These are phyloP conservation scores for Silurus lanzhouensis DNA, from an alignment of 2,797 vertebrate species.

Conservation along the genomic window DNA sequence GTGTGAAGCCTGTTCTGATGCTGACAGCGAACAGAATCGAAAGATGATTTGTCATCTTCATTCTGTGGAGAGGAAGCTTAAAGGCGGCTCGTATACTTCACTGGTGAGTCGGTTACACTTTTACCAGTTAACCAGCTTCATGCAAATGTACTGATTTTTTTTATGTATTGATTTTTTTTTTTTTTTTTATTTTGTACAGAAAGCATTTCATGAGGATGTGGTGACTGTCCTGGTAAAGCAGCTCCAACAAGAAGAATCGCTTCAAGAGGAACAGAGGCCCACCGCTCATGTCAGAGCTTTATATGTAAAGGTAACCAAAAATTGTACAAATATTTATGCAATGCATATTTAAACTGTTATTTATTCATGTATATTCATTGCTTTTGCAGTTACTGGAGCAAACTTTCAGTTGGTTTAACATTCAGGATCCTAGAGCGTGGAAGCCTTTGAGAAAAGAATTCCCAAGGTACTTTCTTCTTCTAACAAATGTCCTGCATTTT, in stretches of 20 bases:
- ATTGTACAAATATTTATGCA: background rate
- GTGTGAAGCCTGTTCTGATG: conserved; percentile 70
- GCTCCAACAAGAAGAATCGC: conserved; percentile 67
- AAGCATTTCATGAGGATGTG: conserved; percentile 76
- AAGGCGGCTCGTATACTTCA: conserved; percentile 76
- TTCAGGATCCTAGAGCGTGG: conserved; percentile 78
- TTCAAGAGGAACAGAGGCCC: conserved; percentile 61
- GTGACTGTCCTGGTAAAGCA: conserved; percentile 68
- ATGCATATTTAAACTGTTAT: background rate
- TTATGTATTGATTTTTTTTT: too few species aligned
- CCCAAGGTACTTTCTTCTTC: conserved; percentile 70
- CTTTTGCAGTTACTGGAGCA: conserved; percentile 77
- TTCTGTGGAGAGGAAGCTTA: conserved; percentile 75
- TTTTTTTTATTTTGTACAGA: conserved; percentile 59
- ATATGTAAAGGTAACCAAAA: conserved; percentile 70
- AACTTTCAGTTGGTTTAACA: conserved; percentile 82
- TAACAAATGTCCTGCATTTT: too few species aligned
- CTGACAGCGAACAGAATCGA: conserved; percentile 54
- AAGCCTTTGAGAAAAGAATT: conserved; percentile 71
- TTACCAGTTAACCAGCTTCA: too few species aligned
- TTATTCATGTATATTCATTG: background rate
- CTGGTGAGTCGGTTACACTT: conserved; percentile 72
- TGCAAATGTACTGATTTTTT: too few species aligned
- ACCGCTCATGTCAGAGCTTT: conserved; percentile 64
- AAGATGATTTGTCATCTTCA: conserved; percentile 76